Evolutionary conservation across 2,888 invertebrate genomes (phyloP), one percentile per base, ranked within the genome.

Genomic region (Pterobdella sp.): DNA sequence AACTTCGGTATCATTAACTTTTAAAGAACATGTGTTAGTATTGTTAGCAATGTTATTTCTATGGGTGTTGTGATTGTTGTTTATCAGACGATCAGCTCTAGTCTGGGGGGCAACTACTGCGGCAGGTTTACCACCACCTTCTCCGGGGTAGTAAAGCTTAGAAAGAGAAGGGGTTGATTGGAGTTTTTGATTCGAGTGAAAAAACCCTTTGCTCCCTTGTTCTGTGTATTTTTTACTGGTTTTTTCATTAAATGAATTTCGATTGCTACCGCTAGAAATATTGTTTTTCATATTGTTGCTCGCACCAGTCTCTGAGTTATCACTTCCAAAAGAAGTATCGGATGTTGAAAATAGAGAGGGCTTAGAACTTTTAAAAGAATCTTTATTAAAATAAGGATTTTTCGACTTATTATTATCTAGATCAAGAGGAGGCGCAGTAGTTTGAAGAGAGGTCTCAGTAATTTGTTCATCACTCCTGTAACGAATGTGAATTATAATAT

Each of bases 41-140:
- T 42, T 42, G 42, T 42, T 42, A 18, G 10, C 42, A 42, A 18
- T 42, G n/a, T 56, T 56, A 56, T 56, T 56, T 26, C 26, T 56
- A 26, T 56, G 18, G 60, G 18, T 56, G 60, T 56, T 56, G n/a
- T 56, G 4, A 26, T 4, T 56, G 60, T 56, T 56, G 60, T 56
- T 22, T 26, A 56, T 3, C 4, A 56, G n/a, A 22, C 60, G 60
- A 56, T 56, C 60, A 18, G 60, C 67, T 36, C 74, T 34, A 0
- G 70, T 72, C 66, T 74, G 74, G 3, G 74, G 74, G 7, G 74
- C 74, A 22, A 74, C 74, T 14, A 74, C 74, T 10, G 74, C 74
- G 0, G 74, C 72, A 0, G 74, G 74, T 60, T 74, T 74, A 22
- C 67, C 56, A 18, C 71, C 71, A n/a, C 60, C 71, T 63, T 71